phyloP scores from a whole-genome alignment of 2,888 invertebrate species.

The Globia sparganii region DNA sequence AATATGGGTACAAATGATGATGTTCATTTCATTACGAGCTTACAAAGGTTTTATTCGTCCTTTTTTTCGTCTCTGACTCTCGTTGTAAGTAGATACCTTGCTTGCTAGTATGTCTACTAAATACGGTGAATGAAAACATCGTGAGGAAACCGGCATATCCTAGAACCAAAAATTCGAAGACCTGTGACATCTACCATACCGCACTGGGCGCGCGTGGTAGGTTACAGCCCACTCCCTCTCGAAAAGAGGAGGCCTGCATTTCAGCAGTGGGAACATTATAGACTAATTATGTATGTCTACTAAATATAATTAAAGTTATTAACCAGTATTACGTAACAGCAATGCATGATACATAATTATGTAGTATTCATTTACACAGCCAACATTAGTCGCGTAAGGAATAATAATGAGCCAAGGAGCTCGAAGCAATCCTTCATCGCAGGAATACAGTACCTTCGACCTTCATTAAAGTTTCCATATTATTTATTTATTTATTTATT shows the following conservation, averaged over 20 bases:
- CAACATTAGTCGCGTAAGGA: slow-evolving; percentile 12
- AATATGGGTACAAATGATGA: neutral
- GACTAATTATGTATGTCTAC: neutral
- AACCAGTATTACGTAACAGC: neutral
- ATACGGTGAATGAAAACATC: too few relatives aligned
- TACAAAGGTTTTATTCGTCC: neutral
- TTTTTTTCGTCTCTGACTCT: neutral
- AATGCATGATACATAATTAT: slow-evolving; percentile 29
- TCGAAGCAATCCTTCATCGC: slow-evolving; percentile 43
- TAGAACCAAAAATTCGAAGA: neutral
- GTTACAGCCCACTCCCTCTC: neutral
- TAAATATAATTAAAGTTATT: slow-evolving; percentile 11
- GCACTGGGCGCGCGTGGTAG: neutral
- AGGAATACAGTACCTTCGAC: slow-evolving; percentile 25
- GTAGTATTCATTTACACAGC: slow-evolving; percentile 16
- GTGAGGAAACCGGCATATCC: neutral
- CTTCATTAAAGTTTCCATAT: slow-evolving; percentile 43
- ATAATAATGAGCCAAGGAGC: slow-evolving; percentile 41
- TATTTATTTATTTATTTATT: too few relatives aligned
- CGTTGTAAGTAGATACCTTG: neutral
- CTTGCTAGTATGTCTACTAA: neutral
- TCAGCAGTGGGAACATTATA: neutral
- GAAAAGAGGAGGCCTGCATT: neutral
- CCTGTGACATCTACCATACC: neutral
- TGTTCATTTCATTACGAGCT: slow-evolving; percentile 12